Evolutionary conservation across 1,140 invertebrate species (phyloP), one percentile per base, ranked within the genome.

Genomic region (Cherax destructor): DNA sequence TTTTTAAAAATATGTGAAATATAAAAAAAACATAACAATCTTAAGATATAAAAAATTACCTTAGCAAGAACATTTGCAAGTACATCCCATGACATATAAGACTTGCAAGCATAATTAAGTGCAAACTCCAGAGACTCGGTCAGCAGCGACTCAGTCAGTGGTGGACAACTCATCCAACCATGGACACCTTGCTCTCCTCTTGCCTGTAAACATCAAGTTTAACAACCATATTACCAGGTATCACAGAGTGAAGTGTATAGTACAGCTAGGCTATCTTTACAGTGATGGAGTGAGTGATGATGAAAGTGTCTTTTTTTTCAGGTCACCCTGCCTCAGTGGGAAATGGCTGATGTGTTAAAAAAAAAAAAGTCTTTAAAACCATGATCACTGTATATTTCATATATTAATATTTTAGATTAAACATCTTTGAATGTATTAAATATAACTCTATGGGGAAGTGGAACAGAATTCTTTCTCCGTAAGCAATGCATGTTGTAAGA

Each of bases 151-250:
- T 88, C 77, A n/a, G 86, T 81, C 59, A 81, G 41, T 7, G 78
- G 86, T n/a, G 86, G 86, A 10, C 61, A 59, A 2, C 11, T 30
- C 30, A 50, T 30, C 86, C 86, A 88, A n/a, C 77, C 18, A n/a
- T 79, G 9, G 10, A 10, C 13, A 16, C 56, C 86, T 9, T 72
- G 47, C 18, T 80, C 78, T 10, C 86, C 78, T 7, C 59, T 49
- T 30, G 78, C 78, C 86, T 88, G 86, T 47, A 16, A 24, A 30
- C 6, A 52, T 79, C 13, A 56, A 21, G 2, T 18, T 7, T 47
- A 11, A 79, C 50, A 79, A 47, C 77, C 30, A 47, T 0, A 10
- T 79, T 65, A 18, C 21, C 13, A 65, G 18, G 61, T 10, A 59
- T 9, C 56, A 59, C 56, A 59, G 16, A 59, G 0, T 10, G 56